Base-by-base conservation (phyloP, 2,113 vertebrate species). In the Cephalopterus ornatus region DNA sequence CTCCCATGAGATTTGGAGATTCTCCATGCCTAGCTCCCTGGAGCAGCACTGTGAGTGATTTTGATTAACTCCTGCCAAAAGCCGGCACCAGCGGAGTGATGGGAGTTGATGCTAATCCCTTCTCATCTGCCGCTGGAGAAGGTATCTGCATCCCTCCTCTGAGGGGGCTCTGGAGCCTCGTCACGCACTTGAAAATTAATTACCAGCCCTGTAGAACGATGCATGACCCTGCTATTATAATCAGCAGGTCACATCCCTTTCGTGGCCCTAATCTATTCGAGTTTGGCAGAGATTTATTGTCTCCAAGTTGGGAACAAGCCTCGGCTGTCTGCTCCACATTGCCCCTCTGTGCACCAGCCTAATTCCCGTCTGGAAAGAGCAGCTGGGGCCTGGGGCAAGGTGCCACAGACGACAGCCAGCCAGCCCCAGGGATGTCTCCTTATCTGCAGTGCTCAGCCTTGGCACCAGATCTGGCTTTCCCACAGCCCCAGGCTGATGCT, bases 141-240 rank as follows among this genome's bases (percentile, higher is more conserved):
- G 88, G 85, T 33, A 52, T 53, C 87, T 4, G 75, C 10, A 6
- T 58, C 93, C 20, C 4, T 89, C 83, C 97, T 81, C 86, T 0
- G 5, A 88, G n/a, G 86, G 84, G 53, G 65, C 88, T 0, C 3
- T 12, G 0, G 68, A 79, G 95, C 44, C 90, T 95, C 88, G 12
- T 94, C 91, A 85, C 5, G 0, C 72, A 41, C 96, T 95, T 68
- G 81, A 74, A 95, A 96, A 96, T 97, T 95, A 97, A 97, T 97
- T 97, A 96, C 50, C 86, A 80, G 93, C 91, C 92, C 86, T 74
- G 92, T 62, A 83, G 90, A 90, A 89, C 2, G 37, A 95, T 3
- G 78, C 94, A 37, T 1, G 55, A 79, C 92, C 93, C 90, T 33
- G 78, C 92, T 93, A 89, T 97, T 93, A 88, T 82, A 88, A 97